Evolutionary conservation across 2,113 vertebrate species (phyloP).

Genomic region (Cyprinodon variegatus): DNA sequence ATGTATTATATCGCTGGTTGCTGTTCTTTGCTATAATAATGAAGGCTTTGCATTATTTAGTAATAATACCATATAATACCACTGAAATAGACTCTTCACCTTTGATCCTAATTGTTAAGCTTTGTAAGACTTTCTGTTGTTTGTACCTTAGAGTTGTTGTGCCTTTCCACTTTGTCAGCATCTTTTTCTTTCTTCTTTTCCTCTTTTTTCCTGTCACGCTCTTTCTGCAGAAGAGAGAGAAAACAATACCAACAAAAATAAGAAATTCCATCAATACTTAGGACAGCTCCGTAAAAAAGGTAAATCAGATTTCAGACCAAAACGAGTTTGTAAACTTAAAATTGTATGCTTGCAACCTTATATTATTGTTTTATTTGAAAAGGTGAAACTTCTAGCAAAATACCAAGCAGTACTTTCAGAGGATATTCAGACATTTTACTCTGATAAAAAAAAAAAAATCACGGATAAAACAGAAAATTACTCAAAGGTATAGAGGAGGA

Average conservation of each 20-base stretch:
- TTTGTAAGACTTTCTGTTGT: neutral
- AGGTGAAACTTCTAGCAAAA: neutral
- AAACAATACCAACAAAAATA: neutral
- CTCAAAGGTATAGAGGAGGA: no score
- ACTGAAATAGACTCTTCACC: no score
- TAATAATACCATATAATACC: no score
- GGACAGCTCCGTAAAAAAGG: neutral
- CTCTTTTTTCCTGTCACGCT: constrained; percentile 66
- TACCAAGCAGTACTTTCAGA: neutral
- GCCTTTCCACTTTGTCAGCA: constrained; percentile 54
- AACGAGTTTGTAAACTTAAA: neutral
- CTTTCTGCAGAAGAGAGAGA: constrained; percentile 46
- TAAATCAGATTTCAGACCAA: neutral
- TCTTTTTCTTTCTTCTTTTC: constrained; percentile 72
- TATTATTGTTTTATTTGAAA: neutral
- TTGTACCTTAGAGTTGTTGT: constrained; percentile 65
- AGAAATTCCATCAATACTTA: neutral
- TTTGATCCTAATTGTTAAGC: neutral
- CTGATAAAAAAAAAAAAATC: no score
- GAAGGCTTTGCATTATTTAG: neutral
- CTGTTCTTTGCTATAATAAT: no score
- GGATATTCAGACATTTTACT: no score
- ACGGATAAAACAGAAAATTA: no score
- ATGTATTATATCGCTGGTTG: neutral
- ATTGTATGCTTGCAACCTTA: neutral